These are phyloP conservation scores for Aphidoletes aphidimyza DNA, from an alignment of 2,888 invertebrate species.

Conservation along the genomic window DNA sequence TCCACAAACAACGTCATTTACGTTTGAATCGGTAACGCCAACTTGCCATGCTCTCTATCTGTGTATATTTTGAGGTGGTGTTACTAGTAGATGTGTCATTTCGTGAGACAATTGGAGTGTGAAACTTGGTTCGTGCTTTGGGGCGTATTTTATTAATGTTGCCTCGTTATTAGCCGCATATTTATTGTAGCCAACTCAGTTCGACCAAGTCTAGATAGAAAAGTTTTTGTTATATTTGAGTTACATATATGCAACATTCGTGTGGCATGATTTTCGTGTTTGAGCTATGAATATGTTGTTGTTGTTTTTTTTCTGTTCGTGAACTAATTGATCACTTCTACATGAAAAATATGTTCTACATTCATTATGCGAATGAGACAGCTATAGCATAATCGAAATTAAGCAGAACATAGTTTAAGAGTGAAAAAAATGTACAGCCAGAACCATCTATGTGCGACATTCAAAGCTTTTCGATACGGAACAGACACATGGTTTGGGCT, in stretches of 20 bases:
- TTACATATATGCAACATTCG: too few relatives aligned
- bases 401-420: background rate
- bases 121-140: background rate
- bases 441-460: background rate
- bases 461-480: background rate
- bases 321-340: too few relatives aligned
- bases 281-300: too few relatives aligned
- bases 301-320: too few relatives aligned
- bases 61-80: background rate
- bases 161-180: background rate
- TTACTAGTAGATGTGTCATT: slow-evolving; percentile 46
- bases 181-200: too few relatives aligned
- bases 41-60: background rate
- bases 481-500: background rate
- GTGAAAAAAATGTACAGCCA: background rate
- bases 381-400: too few relatives aligned
- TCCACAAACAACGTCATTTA: background rate
- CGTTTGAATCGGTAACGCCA: slow-evolving; percentile 7
- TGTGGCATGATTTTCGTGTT: too few relatives aligned
- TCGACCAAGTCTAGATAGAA: too few relatives aligned
- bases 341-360: too few relatives aligned
- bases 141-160: slow-evolving; percentile 19
- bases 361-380: too few relatives aligned
- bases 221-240: too few relatives aligned
- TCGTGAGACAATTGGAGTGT: slow-evolving; percentile 6